These are phyloP conservation scores for Drosophila greeni DNA, from an alignment of 2,888 invertebrate species.

Conservation along the genomic window DNA sequence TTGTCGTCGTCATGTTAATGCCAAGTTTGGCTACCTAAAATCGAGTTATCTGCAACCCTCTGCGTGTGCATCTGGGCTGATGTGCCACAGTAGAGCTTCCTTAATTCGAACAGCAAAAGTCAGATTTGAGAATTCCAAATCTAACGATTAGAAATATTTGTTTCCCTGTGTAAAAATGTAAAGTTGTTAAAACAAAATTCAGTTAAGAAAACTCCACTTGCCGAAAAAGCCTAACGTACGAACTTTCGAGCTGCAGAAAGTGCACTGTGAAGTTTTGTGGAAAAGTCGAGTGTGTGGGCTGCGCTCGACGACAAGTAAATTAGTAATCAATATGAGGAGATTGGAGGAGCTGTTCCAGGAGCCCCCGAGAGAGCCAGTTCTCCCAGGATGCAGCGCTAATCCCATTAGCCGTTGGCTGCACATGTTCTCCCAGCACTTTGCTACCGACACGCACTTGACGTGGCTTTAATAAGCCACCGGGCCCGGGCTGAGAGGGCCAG, in stretches of 20 bases:
- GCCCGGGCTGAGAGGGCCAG: constrained; percentile 4
- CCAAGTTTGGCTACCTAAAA: constrained; percentile 44
- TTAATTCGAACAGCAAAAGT: not conserved
- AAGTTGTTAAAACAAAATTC: not conserved
- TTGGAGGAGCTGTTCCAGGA: constrained; percentile 13
- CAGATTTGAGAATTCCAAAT: too few species aligned
- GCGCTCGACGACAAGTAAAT: constrained; percentile 51
- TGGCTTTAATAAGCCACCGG: constrained; percentile 54
- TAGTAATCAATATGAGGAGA: constrained; percentile 63
- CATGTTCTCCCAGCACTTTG: constrained; percentile 33
- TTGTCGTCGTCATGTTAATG: constrained; percentile 47
- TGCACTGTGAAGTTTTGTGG: constrained; percentile 46
- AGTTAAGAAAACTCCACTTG: not conserved
- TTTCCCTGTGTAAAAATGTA: not conserved
- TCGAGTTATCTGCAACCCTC: constrained; percentile 54
- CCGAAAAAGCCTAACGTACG: not conserved
- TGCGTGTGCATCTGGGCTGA: constrained; percentile 20
- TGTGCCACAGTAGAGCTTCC: constrained; percentile 13
- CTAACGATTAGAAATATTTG: not conserved
- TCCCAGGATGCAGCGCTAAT: constrained; percentile 40
- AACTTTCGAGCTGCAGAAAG: not conserved
- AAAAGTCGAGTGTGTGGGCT: constrained; percentile 30
- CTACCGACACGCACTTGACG: constrained; percentile 43
- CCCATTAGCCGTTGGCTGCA: constrained; percentile 58
- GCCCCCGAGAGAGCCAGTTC: constrained; percentile 1